A percentile compares a stretch with the other conserved stretches of the same genome.
Conservation (phyloP, 2,113 vertebrate species). For the Thunnus maccoyii region DNA sequence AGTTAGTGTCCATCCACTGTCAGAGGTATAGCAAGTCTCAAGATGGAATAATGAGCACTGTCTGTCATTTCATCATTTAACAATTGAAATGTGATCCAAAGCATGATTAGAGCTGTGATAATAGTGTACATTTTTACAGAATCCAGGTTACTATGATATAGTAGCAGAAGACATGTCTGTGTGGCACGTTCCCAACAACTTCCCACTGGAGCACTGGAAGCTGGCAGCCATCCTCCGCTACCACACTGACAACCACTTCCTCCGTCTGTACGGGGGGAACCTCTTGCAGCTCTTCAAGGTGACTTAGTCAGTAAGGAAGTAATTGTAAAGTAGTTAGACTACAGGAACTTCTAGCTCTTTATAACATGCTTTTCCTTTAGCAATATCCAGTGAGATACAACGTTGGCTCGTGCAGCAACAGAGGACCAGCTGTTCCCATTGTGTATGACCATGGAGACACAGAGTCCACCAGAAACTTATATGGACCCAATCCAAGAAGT, state of each 20-base stretch:
- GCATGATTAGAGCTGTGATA: not conserved
- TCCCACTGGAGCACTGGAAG: conserved; percentile 47
- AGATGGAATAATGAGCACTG: too few relatives aligned
- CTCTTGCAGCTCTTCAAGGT: conserved; percentile 47
- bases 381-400: conserved; percentile 56
- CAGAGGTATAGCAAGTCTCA: too few relatives aligned
- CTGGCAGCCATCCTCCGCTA: conserved; percentile 45
- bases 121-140: conserved; percentile 10
- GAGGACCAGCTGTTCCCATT: conserved; percentile 48
- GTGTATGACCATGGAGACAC: conserved; percentile 39
- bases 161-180: conserved; percentile 48
- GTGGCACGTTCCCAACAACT: conserved; percentile 59
- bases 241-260: conserved; percentile 38
- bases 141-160: conserved; percentile 52
- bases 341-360: too few relatives aligned
- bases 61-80: too few relatives aligned
- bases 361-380: not conserved
- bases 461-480: conserved; percentile 23
- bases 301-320: conserved; percentile 24
- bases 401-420: not conserved
- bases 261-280: conserved; percentile 34
- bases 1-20: too few relatives aligned
- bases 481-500: conserved; percentile 15
- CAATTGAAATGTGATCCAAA: too few relatives aligned
- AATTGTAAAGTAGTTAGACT: too few relatives aligned